Evolutionary conservation across 2,797 vertebrate genomes (phyloP).

Genomic region (Cyprinella venusta): DNA sequence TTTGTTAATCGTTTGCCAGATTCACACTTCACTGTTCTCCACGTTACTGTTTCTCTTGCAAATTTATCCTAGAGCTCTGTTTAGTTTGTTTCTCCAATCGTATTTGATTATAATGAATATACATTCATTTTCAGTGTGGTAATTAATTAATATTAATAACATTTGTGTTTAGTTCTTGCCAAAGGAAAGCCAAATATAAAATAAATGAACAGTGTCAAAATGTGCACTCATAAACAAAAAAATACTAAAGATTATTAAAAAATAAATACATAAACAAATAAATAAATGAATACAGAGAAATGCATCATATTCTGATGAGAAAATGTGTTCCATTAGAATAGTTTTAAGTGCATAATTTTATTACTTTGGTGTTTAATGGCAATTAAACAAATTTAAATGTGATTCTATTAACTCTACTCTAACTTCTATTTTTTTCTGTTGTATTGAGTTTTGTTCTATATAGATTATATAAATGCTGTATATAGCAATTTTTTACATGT

Average conservation of each 20-base stretch:
- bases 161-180: background rate
- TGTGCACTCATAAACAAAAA: background rate
- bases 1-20: constrained; percentile 29
- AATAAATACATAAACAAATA: background rate
- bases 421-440: too few species aligned
- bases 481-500: too few species aligned
- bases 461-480: background rate
- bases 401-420: background rate
- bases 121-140: background rate
- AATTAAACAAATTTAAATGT: too few species aligned
- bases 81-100: background rate
- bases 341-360: background rate
- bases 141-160: constrained; percentile 12
- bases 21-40: constrained; percentile 22
- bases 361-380: background rate
- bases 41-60: constrained; percentile 2
- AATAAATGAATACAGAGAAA: background rate
- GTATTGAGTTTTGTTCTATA: too few species aligned
- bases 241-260: background rate
- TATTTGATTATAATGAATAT: background rate
- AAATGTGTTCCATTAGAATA: too few species aligned
- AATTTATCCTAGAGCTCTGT: background rate
- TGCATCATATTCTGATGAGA: background rate
- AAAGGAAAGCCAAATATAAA: background rate
- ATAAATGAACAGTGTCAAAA: background rate